Evolutionary conservation across 2,113 vertebrate genomes (phyloP), one percentile per base, ranked within the genome.

Genomic region (Diphyllodes magnificus): DNA sequence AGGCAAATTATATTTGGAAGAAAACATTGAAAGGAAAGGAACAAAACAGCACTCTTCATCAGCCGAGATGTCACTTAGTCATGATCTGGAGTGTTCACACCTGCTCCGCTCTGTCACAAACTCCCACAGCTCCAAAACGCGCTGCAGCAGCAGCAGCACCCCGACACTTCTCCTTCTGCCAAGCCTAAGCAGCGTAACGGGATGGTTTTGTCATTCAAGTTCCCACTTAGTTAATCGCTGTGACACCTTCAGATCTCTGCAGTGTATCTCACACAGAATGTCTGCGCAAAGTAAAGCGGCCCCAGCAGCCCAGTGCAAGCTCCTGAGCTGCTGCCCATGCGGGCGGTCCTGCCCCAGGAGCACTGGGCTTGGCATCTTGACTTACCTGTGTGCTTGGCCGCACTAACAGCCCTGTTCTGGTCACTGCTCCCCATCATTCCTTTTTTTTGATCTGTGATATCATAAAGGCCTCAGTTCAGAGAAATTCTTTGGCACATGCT

Each of bases 61-160:
- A 95, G 93, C 65, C 4, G 3, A 92, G 93, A 86, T 72, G 64
- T 51, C 88, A 92, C 87, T 96, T 89, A 86, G 80, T 92, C 92
- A 94, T 93, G 91, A 94, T 91, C 53, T 83, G 70, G 78, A 94
- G 77, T 21, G 85, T 33, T 96, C 82, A 57, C 94, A 97, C 94
- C 94, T 94, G 94, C 95, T 91, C 63, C 0, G 3, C 94, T 71
- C 85, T 53, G 81, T 44, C 86, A 82, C 83, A 72, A 45, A 50
- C 83, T 81, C 86, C 90, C 83, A 83, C 88, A 69, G 90, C 90
- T 95, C 88, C 33, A 6, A 59, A 80, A 49, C 0, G 10, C 40
- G 11, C 75, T 11, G 60, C 82, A 63, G 71, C 92, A 88, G 89
- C 95, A 77, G 90, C 93, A 94, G 91, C 94, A 73, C 71, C 81